Conservation (phyloP, 1,140 invertebrate genomes). For the Bactericera cockerelli region DNA sequence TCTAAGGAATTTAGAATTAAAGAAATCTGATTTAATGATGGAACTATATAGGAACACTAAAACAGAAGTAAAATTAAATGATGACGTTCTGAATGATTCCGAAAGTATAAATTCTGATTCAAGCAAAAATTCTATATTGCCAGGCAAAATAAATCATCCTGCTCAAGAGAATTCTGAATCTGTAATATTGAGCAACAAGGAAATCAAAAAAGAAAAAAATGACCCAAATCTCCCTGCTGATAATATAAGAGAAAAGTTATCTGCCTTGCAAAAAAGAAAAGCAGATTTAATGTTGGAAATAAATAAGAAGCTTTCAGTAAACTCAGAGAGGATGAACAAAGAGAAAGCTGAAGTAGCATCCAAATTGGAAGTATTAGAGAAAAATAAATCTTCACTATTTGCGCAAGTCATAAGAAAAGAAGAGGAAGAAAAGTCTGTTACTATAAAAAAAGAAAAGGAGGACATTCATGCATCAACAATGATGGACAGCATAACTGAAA, state of each 20-base stretch:
- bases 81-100: no score
- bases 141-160: no score
- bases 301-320: not conserved
- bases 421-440: not conserved
- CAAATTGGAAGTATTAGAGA: slow-evolving; percentile 1
- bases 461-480: not conserved
- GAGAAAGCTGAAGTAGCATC: not conserved
- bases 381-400: not conserved
- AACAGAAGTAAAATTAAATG: no score
- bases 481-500: not conserved
- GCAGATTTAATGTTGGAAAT: not conserved
- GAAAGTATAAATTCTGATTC: no score
- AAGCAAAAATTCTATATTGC: no score
- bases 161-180: no score
- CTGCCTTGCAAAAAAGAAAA: not conserved
- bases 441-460: not conserved
- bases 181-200: no score
- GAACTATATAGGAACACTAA: no score
- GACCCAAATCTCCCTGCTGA: not conserved
- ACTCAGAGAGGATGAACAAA: not conserved
- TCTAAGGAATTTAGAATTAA: no score
- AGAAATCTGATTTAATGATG: no score
- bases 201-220: not conserved
- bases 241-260: not conserved
- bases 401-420: not conserved